These are phyloP conservation scores for Centropyge bicolor DNA, from an alignment of 2,797 vertebrate species.

Conservation along the genomic window DNA sequence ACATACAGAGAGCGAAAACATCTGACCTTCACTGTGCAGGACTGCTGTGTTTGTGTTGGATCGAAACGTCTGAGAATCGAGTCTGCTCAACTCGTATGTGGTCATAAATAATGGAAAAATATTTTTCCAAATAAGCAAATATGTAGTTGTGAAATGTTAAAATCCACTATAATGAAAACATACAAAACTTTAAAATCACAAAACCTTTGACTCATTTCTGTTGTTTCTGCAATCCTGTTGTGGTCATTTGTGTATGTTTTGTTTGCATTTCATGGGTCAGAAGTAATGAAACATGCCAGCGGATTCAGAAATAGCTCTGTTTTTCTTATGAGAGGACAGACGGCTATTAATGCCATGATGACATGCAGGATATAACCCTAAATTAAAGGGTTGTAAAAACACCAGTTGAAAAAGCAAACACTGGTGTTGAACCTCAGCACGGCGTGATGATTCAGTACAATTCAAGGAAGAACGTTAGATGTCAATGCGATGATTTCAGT, in stretches of 20 bases:
- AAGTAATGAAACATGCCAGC: conserved; percentile 1
- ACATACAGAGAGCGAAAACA: conserved; percentile 54
- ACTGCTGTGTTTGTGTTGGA: conserved; percentile 71
- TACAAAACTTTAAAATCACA: conserved; percentile 28
- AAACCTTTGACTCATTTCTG: conserved; percentile 15
- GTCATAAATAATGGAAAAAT: conserved; percentile 70
- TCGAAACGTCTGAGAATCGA: conserved; percentile 52
- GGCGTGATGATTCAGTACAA: background rate
- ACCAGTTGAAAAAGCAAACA: background rate
- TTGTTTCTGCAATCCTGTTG: conserved; percentile 6
- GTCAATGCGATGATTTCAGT: background rate
- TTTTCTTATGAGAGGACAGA: conserved; percentile 4
- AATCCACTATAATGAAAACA: conserved; percentile 47
- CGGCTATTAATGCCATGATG: background rate
- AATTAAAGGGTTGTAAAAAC: background rate
- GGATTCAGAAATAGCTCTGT: background rate
- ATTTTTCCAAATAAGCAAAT: conserved; percentile 52
- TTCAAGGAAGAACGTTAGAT: background rate
- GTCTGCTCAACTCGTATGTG: conserved; percentile 57
- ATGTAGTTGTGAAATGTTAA: conserved; percentile 34
- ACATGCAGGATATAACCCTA: background rate
- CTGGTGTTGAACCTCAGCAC: background rate
- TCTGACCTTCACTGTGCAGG: conserved; percentile 59
- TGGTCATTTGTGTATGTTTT: background rate
- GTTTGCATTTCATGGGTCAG: background rate